Evolutionary conservation across 1,140 invertebrate species (phyloP), one percentile per base, ranked within the genome.

Genomic region (Drosophila rhopaloa): DNA sequence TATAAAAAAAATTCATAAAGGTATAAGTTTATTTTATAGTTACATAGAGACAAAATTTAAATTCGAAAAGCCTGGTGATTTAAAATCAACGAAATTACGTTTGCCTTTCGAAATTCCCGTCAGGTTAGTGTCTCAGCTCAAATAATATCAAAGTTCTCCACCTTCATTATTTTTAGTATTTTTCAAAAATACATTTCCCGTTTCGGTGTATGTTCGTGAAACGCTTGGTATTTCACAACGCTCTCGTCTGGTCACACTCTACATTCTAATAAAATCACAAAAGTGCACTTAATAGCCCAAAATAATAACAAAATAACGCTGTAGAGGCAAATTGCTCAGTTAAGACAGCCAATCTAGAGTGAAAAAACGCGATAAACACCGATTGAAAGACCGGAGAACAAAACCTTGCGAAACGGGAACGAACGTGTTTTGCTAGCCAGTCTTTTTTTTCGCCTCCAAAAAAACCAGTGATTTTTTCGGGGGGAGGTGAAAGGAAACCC

Each of bases 361-460:
- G 16, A 38, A 35, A 10, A 10, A 0, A 10, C 44, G 8, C 4
- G 16, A 53, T 11, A 37, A 50, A 43, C 27, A 35, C 7, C 40
- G 14, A 27, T 41, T 27, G 29, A n/a, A 24, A 16, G 51, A 27
- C 46, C 13, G 46, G 48, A 47, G 48, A 47, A 73, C 53, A 46
- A 38, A 46, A 48, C 37, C 41, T 63, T 73, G 51, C 73, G 63
- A 63, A 76, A 70, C 72, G 68, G 50, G 58, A 85, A 82, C 80
- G 58, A 83, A 83, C 81, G 81, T 84, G 81, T 84, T 84, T 84
- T 54, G 58, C 46, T 50, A 73, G 72, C 81, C 65, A 81, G 77
- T 81, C 83, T 79, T 81, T 75, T 58, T 46, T 65, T 44, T 61
- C 56, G 61, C 41, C 70, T 79, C 65, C 54, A 62, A 83, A 80